These are phyloP conservation scores for Cirrhinus molitorella DNA, from an alignment of 2,797 vertebrate species.

Conservation along the genomic window DNA sequence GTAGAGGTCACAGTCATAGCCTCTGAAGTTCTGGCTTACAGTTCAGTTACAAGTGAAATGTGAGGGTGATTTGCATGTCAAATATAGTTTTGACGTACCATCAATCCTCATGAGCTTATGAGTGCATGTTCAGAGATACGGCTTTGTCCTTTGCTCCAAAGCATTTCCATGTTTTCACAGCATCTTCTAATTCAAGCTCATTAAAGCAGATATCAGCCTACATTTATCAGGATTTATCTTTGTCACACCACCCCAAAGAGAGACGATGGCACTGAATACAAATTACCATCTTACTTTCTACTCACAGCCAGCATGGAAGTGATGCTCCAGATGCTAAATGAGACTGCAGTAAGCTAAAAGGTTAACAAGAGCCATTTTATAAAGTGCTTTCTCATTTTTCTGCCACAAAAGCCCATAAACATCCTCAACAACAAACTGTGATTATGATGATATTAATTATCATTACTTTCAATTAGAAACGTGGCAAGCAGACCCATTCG, in stretches of 20 bases:
- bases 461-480: constrained; percentile 82
- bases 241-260: constrained; percentile 30
- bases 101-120: constrained; percentile 17
- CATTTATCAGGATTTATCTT: constrained; percentile 52
- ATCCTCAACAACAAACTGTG: constrained; percentile 74
- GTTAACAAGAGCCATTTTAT: constrained; percentile 75
- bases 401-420: constrained; percentile 73
- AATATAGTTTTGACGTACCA: constrained; percentile 25
- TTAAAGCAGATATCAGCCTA: constrained; percentile 38
- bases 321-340: constrained; percentile 70
- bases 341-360: constrained; percentile 68
- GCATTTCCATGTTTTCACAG: constrained; percentile 39
- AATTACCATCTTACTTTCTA: constrained; percentile 34
- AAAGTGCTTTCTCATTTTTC: constrained; percentile 69
- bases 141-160: constrained; percentile 26
- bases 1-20: not conserved
- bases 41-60: constrained; percentile 31
- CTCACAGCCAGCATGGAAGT: constrained; percentile 13
- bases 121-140: constrained; percentile 17
- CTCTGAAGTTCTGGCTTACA: not conserved
- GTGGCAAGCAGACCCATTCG: constrained; percentile 73
- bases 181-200: constrained; percentile 46
- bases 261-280: constrained; percentile 36
- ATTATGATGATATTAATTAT: constrained; percentile 85
- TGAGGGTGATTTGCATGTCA: constrained; percentile 47